Evolutionary conservation across 2,113 vertebrate species (phyloP), one percentile per base, ranked within the genome.

Genomic region (Eudyptes chrysolophus): DNA sequence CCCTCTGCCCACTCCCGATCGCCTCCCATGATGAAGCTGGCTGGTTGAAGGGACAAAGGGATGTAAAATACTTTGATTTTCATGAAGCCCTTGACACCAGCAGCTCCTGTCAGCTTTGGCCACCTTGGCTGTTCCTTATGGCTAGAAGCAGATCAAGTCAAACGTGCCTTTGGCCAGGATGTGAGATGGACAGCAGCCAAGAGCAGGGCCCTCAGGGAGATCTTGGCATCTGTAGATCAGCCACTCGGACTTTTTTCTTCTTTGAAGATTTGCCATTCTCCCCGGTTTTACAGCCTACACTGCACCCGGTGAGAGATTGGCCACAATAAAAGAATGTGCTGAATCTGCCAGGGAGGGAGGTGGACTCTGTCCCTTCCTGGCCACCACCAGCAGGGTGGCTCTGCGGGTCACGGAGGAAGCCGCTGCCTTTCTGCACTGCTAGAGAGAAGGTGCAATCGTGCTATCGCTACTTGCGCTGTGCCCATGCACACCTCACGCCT

Each of bases 381-480:
- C 44, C 58, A 36, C 51, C 11, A 17, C 10, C 57, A n/a, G 13
- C 34, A 24, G 25, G 17, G 42, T 34, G 44, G 38, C 48, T 85
- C n/a, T 68, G 51, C 3, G 0, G 38, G 44, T 40, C 27, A 34
- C 0, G 0, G 57, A 46, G 34, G 71, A 70, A 79, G 65, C 46
- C 1, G 1, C 44, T 55, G 79, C 34, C 40, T 49, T 64, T 12
- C 58, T 22, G 60, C 1, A 1, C 40, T 25, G 32, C 85, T 49
- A 55, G 48, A 55, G 46, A 22, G 13, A 11, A 40, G 68, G 24
- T 38, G 18, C 14, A 9, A 11, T 8, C 42, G 52, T 57, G 58
- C 52, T 20, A 6, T 19, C 0, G 4, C 83, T 32, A 6, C 16
- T 0, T 3, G 21, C 0, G 3, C 65, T n/a, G 11, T n/a, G 26